phyloP scores from a whole-genome alignment of 2,888 invertebrate genomes.

The Keiferia lycopersicella region DNA sequence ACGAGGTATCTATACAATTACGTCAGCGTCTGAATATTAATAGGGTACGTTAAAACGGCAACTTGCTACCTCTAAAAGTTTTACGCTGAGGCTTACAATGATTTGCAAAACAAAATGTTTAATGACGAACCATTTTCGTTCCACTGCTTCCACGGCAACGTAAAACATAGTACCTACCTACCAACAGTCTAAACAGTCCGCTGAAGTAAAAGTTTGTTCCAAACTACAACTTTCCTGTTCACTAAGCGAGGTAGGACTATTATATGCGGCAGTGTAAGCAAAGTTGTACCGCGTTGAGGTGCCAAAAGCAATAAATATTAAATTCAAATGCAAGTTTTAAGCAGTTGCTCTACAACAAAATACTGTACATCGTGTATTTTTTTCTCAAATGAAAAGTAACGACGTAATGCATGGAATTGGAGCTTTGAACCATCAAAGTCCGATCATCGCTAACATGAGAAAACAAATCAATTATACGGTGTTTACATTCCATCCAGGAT shows the following conservation, averaged over 20 bases:
- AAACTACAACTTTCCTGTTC: constrained; percentile 48
- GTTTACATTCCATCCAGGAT: constrained; percentile 17
- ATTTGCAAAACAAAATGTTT: constrained; percentile 41
- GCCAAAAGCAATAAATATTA: constrained; percentile 49
- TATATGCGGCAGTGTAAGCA: constrained; percentile 37
- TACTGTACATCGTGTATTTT: background rate
- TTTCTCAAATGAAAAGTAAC: background rate
- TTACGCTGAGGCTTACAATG: constrained; percentile 32
- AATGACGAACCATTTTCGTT: constrained; percentile 36
- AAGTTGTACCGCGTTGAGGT: constrained; percentile 36
- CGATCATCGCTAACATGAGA: background rate
- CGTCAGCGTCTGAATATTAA: constrained; percentile 27
- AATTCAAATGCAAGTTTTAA: constrained; percentile 32
- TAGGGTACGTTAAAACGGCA: constrained; percentile 18
- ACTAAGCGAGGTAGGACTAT: constrained; percentile 47
- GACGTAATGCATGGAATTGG: background rate
- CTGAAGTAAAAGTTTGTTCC: constrained; percentile 54
- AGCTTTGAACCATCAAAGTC: background rate
- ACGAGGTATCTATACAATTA: constrained; percentile 20
- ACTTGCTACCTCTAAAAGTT: constrained; percentile 24
- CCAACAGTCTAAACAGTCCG: constrained; percentile 30
- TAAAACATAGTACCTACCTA: constrained; percentile 10
- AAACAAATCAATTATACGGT: constrained; percentile 12
- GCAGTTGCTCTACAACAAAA: constrained; percentile 21
- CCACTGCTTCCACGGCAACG: background rate